Conservation (phyloP, 2,113 vertebrate genomes). For the Oenanthe oenanthe region DNA sequence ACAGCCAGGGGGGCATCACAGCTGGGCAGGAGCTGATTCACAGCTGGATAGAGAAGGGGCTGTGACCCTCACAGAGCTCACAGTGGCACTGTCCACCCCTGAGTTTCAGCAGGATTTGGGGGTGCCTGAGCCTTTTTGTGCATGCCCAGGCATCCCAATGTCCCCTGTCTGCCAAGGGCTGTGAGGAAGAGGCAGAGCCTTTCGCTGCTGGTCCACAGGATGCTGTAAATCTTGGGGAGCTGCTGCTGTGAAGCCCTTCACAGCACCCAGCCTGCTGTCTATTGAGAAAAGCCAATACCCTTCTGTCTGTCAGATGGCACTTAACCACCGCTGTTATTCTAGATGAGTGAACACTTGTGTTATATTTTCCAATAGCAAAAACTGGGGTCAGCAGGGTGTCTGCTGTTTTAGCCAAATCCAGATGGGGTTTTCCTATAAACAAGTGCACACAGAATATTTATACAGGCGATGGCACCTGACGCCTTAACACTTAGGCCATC, state of each 20-base stretch:
- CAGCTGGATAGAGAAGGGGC: not conserved
- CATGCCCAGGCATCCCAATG: not conserved
- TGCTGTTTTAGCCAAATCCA: constrained; percentile 91
- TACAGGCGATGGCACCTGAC: constrained; percentile 97
- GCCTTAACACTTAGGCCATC: constrained; percentile 96
- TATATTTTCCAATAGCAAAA: constrained; percentile 98
- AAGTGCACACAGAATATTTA: constrained; percentile 98
- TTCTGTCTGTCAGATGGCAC: constrained; percentile 94
- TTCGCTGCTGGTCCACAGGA: constrained; percentile 38
- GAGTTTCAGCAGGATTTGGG: not conserved
- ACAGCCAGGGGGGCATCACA: not conserved
- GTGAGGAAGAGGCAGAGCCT: not conserved
- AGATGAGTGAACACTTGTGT: constrained; percentile 93
- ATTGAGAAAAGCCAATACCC: constrained; percentile 89
- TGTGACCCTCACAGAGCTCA: not conserved
- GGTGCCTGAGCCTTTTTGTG: not conserved
- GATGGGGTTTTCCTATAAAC: constrained; percentile 99
- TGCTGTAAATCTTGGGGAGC: constrained; percentile 71
- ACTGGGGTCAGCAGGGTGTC: constrained; percentile 88
- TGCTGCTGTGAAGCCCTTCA: constrained; percentile 68
- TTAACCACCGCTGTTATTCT: constrained; percentile 84
- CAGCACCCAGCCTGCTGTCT: constrained; percentile 74
- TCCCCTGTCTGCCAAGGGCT: not conserved
- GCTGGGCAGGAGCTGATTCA: not conserved
- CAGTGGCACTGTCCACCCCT: not conserved